phyloP scores from a whole-genome alignment of 2,113 vertebrate species.

The Terrapene triunguis region DNA sequence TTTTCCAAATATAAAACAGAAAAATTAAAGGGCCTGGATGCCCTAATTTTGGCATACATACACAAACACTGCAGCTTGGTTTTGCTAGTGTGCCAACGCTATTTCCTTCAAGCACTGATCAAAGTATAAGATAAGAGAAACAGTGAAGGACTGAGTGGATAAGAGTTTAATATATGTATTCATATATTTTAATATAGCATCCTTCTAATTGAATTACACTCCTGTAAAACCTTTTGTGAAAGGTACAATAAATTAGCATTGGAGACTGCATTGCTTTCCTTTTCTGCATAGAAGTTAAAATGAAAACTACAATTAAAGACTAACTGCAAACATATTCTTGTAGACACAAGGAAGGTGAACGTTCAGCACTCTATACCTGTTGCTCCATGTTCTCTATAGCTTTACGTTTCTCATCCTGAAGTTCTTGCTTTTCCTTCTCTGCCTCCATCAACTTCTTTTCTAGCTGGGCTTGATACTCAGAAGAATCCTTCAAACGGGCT shows the following conservation, averaged over 20 bases:
- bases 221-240: background rate
- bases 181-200: background rate
- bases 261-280: background rate
- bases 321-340: background rate
- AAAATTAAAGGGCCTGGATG: background rate
- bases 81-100: background rate
- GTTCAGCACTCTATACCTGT: slow-evolving; percentile 79
- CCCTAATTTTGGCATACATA: rapidly evolving
- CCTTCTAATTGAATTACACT: background rate
- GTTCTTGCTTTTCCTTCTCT: slow-evolving; percentile 88
- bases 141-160: background rate
- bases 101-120: background rate
- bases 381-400: slow-evolving; percentile 87
- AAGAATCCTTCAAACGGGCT: slow-evolving; percentile 88
- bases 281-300: background rate
- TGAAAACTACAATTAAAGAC: background rate
- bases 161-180: background rate
- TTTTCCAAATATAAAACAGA: background rate
- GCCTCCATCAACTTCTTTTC: slow-evolving; percentile 91
- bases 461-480: slow-evolving; percentile 86
- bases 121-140: background rate
- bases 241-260: background rate
- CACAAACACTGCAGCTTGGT: background rate
- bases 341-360: rapidly evolving
- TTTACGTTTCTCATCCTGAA: slow-evolving; percentile 89